These are phyloP conservation scores for Colletes collaris DNA, from an alignment of 2,888 invertebrate genomes.

Conservation along the genomic window DNA sequence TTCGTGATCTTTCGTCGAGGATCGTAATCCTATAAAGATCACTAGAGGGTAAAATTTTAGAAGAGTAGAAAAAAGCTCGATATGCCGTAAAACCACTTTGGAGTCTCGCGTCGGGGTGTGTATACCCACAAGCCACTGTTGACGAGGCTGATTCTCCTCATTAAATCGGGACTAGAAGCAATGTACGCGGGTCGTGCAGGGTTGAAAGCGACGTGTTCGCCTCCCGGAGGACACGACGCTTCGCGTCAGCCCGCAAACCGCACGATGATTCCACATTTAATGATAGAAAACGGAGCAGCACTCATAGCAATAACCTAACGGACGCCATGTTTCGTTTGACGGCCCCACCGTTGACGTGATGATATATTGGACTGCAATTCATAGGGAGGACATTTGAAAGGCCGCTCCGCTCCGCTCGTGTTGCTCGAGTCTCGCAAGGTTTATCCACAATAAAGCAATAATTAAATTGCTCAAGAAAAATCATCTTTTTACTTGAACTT, in stretches of 20 bases:
- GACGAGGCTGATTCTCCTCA: constrained; percentile 71
- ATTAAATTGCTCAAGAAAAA: neutral
- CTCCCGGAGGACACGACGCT: constrained; percentile 76
- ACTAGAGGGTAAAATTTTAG: constrained; percentile 3
- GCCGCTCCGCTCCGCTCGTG: constrained; percentile 11
- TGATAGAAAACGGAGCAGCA: constrained; percentile 71
- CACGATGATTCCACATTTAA: constrained; percentile 76
- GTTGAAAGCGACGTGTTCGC: constrained; percentile 70
- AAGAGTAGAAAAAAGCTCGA: constrained; percentile 31
- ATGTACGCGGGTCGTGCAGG: constrained; percentile 54
- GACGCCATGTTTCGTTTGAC: constrained; percentile 80
- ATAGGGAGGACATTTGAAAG: constrained; percentile 39
- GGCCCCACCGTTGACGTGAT: constrained; percentile 67
- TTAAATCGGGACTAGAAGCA: constrained; percentile 53
- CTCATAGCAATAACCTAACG: constrained; percentile 80
- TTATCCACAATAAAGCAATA: constrained; percentile 15
- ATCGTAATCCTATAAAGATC: constrained; percentile 13
- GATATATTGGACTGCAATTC: constrained; percentile 62
- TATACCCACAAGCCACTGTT: constrained; percentile 80
- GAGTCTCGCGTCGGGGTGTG: constrained; percentile 78
- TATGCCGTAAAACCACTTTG: constrained; percentile 49
- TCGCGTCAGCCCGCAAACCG: constrained; percentile 74
- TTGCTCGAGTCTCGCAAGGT: constrained; percentile 14
- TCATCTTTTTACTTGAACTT: neutral
- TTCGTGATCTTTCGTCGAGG: constrained; percentile 29